Conservation (phyloP, 2,113 vertebrate species). For the Ailurus styani region DNA sequence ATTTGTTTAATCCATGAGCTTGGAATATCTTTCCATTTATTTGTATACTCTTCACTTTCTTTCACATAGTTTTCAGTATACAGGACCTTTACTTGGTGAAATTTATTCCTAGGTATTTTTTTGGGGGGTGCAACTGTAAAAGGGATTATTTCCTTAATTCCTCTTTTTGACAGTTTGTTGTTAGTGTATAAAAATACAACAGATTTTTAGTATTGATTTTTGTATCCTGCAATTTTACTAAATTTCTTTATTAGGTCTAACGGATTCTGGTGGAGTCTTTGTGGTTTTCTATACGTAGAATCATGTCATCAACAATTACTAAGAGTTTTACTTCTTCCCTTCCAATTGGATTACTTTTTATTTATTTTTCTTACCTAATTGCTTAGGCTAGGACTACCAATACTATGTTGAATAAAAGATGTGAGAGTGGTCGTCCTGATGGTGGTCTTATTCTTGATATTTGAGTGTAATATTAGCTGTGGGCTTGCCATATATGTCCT, state of each 20-base stretch:
- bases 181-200: not conserved
- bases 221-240: not conserved
- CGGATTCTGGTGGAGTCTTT: not conserved
- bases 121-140: not conserved
- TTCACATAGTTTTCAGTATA: not conserved
- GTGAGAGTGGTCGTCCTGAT: not conserved
- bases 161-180: not conserved
- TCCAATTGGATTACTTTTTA: not conserved
- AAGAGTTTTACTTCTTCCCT: not conserved
- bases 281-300: not conserved
- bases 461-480: not conserved
- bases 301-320: not conserved
- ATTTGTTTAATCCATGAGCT: not conserved
- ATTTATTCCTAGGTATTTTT: not conserved
- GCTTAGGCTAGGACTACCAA: not conserved
- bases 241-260: not conserved
- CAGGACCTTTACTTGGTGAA: not conserved
- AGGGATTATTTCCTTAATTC: not conserved
- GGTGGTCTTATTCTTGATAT: not conserved
- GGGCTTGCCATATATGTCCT: not conserved
- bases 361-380: not conserved
- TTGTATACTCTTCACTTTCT: not conserved
- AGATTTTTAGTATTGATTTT: not conserved
- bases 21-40: not conserved
- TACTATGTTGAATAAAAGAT: not conserved